Percentiles rank a stretch among this genome's conserved stretches.
Evolutionary conservation across 2,797 vertebrate genomes (phyloP).

Genomic region (Ctenosaura bakeri): DNA sequence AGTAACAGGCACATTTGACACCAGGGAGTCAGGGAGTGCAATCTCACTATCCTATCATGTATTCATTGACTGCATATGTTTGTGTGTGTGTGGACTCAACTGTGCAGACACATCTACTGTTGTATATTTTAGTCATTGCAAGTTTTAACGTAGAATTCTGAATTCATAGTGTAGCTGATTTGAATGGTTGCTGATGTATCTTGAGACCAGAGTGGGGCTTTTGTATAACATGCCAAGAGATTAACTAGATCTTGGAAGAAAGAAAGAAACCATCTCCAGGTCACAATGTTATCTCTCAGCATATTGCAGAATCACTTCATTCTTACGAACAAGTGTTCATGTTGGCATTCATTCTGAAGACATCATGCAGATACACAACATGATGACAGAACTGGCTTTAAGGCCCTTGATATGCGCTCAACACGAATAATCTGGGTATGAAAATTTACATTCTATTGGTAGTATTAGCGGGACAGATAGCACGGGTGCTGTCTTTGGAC

Average conservation of each 20-base stretch:
- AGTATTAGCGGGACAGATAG: slow-evolving; percentile 59
- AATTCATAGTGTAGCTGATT: background rate
- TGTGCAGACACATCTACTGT: background rate
- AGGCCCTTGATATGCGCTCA: background rate
- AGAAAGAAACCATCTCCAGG: too few relatives aligned
- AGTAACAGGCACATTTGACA: too few relatives aligned
- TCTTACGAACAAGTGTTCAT: slow-evolving; percentile 3
- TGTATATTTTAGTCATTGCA: background rate
- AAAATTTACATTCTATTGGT: slow-evolving; percentile 41
- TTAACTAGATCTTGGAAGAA: background rate
- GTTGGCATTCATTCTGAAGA: background rate
- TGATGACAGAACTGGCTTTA: background rate
- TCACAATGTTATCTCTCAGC: background rate
- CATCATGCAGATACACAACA: background rate
- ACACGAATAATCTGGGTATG: slow-evolving; percentile 38
- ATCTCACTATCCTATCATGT: background rate
- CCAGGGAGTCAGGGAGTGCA: background rate
- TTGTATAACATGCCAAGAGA: background rate
- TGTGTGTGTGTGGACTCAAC: too few relatives aligned
- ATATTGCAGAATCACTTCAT: background rate
- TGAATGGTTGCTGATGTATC: background rate
- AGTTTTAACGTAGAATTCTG: background rate
- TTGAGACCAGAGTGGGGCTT: background rate
- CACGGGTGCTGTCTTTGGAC: slow-evolving; percentile 61
- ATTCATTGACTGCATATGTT: too few relatives aligned